Percentiles rank a stretch among this genome's conserved stretches.
Evolutionary conservation across 2,888 invertebrate genomes (phyloP).

Genomic region (Idaea straminata): DNA sequence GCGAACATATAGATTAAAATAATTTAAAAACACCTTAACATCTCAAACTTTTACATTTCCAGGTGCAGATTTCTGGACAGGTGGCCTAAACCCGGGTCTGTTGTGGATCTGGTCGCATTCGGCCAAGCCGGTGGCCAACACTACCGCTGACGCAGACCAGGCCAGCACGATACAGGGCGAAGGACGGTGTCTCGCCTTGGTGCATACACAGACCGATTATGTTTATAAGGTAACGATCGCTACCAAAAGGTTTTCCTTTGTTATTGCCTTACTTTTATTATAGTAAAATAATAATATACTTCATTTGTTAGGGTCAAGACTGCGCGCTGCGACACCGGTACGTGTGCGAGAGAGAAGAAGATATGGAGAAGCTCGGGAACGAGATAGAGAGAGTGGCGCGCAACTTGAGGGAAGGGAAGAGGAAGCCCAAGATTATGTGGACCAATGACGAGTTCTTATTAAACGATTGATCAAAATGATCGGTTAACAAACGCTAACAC

Average conservation of each 20-base stretch:
- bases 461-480: no score
- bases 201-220: slow-evolving; percentile 82
- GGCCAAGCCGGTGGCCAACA: slow-evolving; percentile 84
- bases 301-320: slow-evolving; percentile 81
- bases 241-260: background rate
- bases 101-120: slow-evolving; percentile 94
- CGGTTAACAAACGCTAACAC: no score
- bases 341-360: slow-evolving; percentile 85
- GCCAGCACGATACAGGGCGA: slow-evolving; percentile 70
- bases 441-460: slow-evolving; percentile 18
- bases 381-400: slow-evolving; percentile 78
- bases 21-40: background rate
- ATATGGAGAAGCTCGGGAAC: slow-evolving; percentile 80
- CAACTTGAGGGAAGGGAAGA: slow-evolving; percentile 17
- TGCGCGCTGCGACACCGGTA: slow-evolving; percentile 84
- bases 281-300: no score
- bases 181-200: slow-evolving; percentile 86
- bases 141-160: slow-evolving; percentile 30
- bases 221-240: slow-evolving; percentile 60
- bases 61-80: slow-evolving; percentile 90
- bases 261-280: no score
- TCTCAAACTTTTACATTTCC: slow-evolving; percentile 18
- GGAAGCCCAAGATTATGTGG: slow-evolving; percentile 31
- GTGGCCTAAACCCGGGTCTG: slow-evolving; percentile 90
- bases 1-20: no score